Evolutionary conservation across 2,888 invertebrate genomes (phyloP), one percentile per base, ranked within the genome.

Genomic region (Pogonocherus hispidulus): DNA sequence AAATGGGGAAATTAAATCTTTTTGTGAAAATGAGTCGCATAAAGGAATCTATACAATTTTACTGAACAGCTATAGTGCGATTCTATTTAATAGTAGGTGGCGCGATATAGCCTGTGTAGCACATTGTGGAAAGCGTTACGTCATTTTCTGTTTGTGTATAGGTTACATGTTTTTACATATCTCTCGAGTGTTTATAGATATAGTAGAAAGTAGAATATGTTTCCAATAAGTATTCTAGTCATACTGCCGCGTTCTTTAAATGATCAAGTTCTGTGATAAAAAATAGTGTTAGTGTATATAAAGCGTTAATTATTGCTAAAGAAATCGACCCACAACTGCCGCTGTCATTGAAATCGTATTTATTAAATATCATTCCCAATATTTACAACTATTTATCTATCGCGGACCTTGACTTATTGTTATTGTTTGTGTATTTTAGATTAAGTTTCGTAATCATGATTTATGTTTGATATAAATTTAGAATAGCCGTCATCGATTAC

Each of bases 181-280:
- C 73, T 74, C 73, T 72, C 71, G 67, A 63, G 67, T 71, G 72
- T 76, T 75, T 66, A 63, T 63, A 60, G 66, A 72, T 73, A 73
- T 71, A 70, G 70, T 76, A 75, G 76, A 75, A 75, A 77, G 77
- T 76, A 70, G 63, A 71, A 66, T 72, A 74, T 70, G 66, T 70
- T 67, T 72, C 65, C 59, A 63, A 72, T 63, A 67, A 66, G 64
- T 32, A 64, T 51, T 74, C 73, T 75, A 75, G 73, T 76, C 76
- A 71, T 69, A 63, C 59, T 44, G 37, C 37, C 35, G 49, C 51
- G 49, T 51, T 37, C 27, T 11, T 32, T 60, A 49, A 62, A 46
- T 4, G 16, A 6, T n/a, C 20, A 32, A 51, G 51, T 51, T 51
- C 49, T 62, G 62, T 62, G 62, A 62, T 62, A 62, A 62, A n/a